A percentile compares a stretch with the other conserved stretches of the same genome.
These are phyloP conservation scores for Aleiodes leptofemur DNA, from an alignment of 2,888 invertebrate genomes.

Conservation along the genomic window DNA sequence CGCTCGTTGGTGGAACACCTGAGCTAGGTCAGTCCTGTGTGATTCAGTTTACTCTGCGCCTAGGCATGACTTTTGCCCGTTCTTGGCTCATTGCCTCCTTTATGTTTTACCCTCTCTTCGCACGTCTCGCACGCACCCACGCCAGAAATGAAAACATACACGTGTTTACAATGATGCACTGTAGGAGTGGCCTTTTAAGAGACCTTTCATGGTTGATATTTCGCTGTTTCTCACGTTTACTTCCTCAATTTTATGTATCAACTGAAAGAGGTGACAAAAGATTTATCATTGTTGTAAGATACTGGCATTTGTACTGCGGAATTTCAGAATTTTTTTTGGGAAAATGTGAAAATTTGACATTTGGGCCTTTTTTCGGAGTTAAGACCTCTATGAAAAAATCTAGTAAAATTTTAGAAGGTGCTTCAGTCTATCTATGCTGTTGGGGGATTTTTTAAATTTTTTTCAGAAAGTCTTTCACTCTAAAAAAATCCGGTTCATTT, in stretches of 20 bases:
- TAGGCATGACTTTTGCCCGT: slow-evolving; percentile 51
- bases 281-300: neutral
- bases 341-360: no score
- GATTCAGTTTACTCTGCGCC: slow-evolving; percentile 64
- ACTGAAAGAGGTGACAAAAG: slow-evolving; percentile 11
- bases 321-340: no score
- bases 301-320: no score
- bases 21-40: slow-evolving; percentile 70
- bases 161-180: slow-evolving; percentile 55
- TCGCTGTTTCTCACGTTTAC: slow-evolving; percentile 25
- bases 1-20: slow-evolving; percentile 51
- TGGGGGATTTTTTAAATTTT: no score
- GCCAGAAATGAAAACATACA: slow-evolving; percentile 65
- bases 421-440: no score
- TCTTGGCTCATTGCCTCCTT: slow-evolving; percentile 55
- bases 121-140: slow-evolving; percentile 41
- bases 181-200: slow-evolving; percentile 32
- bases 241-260: neutral
- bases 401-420: no score
- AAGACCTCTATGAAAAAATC: no score
- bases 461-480: no score
- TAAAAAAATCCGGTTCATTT: no score
- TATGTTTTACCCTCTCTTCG: slow-evolving; percentile 64
- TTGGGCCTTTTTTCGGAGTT: no score
- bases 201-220: slow-evolving; percentile 32